Conservation (phyloP, 2,797 vertebrate genomes). For the Mallotus villosus region DNA sequence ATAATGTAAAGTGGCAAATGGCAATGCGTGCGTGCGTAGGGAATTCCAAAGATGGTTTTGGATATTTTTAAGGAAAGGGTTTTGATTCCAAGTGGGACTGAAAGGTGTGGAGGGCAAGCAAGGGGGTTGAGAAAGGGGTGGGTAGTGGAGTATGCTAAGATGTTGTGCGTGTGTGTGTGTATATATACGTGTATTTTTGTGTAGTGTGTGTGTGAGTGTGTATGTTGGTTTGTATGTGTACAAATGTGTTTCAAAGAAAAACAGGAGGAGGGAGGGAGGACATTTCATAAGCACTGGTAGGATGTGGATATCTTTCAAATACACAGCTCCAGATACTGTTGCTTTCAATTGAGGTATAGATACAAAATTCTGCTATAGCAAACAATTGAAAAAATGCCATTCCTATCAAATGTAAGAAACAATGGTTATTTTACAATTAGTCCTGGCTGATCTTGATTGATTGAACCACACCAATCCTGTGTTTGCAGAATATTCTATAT, state of each 20-base stretch:
- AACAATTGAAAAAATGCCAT: neutral
- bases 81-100: conserved; percentile 38
- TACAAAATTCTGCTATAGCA: neutral
- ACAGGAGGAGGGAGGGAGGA: neutral
- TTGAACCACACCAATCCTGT: too few species aligned
- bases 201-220: conserved; percentile 36
- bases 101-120: conserved; percentile 44
- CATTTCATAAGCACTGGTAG: neutral
- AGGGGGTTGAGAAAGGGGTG: conserved; percentile 22
- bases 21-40: conserved; percentile 28
- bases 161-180: conserved; percentile 19
- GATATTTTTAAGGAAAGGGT: conserved; percentile 41
- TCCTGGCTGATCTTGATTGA: too few species aligned
- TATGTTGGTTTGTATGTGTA: conserved; percentile 25
- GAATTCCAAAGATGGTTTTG: conserved; percentile 46
- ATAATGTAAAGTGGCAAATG: conserved; percentile 36
- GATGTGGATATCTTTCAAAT: neutral
- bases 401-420: too few species aligned
- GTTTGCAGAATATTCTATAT: too few species aligned
- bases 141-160: conserved; percentile 11
- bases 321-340: neutral
- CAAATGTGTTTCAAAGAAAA: conserved; percentile 22
- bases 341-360: neutral
- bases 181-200: neutral
- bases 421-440: too few species aligned